phyloP scores from a whole-genome alignment of 1,140 invertebrate genomes.

The Trypoxylus dichotomus region DNA sequence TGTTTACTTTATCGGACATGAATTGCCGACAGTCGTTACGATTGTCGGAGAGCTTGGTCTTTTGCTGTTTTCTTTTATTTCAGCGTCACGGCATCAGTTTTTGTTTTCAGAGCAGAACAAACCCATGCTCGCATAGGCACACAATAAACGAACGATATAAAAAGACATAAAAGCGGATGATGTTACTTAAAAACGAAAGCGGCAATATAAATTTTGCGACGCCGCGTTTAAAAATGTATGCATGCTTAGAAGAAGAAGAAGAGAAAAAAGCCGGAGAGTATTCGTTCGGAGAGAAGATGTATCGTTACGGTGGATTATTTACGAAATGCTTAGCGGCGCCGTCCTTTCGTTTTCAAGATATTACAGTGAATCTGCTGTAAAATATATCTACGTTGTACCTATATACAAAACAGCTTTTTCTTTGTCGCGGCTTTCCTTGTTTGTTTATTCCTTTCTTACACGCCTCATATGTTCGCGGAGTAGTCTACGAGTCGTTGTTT shows the following conservation, averaged over 20 bases:
- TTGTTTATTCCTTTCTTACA: neutral
- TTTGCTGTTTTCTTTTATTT: neutral
- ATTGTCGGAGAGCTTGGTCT: neutral
- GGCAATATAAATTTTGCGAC: slow-evolving; percentile 14
- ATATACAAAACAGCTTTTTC: neutral
- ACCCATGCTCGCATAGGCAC: neutral
- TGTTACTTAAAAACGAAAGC: slow-evolving; percentile 10
- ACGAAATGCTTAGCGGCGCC: neutral
- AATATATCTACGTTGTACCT: neutral
- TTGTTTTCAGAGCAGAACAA: neutral
- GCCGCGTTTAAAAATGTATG: slow-evolving; percentile 1
- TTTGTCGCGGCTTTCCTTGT: neutral
- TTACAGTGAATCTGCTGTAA: slow-evolving; percentile 2
- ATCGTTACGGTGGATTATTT: slow-evolving; percentile 10
- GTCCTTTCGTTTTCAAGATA: neutral
- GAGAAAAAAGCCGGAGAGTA: neutral
- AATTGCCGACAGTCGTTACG: neutral
- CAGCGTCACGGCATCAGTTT: neutral
- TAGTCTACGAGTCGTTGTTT: neutral
- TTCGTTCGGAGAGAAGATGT: neutral
- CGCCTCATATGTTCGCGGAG: neutral
- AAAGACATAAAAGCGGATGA: slow-evolving; percentile 4
- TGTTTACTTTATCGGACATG: neutral
- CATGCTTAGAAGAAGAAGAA: neutral
- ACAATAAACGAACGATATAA: neutral